Conservation (phyloP, 2,888 invertebrate species). For the Aleiodes alternator region DNA sequence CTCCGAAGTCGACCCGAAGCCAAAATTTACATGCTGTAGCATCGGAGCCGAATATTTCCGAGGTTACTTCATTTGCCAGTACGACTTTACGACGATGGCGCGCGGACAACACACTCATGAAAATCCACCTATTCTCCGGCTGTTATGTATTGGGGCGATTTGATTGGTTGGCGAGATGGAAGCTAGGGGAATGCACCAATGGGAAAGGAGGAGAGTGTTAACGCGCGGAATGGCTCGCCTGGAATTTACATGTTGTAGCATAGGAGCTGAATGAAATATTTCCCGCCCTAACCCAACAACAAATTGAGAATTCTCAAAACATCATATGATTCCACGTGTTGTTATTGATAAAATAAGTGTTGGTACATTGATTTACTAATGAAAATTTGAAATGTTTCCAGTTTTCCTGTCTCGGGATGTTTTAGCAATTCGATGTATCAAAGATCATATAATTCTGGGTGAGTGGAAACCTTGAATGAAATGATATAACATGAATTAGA, state of each 20-base stretch:
- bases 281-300: conserved; percentile 17
- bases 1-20: too few relatives aligned
- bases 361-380: background rate
- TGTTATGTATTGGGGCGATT: conserved; percentile 1
- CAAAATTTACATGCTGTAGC: too few relatives aligned
- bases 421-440: conserved; percentile 63
- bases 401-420: conserved; percentile 63
- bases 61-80: too few relatives aligned
- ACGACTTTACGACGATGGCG: too few relatives aligned
- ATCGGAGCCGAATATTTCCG: too few relatives aligned
- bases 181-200: background rate
- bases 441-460: conserved; percentile 66
- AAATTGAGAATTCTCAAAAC: background rate
- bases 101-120: too few relatives aligned
- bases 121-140: conserved; percentile 11
- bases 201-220: background rate
- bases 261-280: too few relatives aligned
- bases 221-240: too few relatives aligned
- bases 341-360: background rate
- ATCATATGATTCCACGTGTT: background rate
- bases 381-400: conserved; percentile 46
- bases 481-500: conserved; percentile 12
- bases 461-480: conserved; percentile 48
- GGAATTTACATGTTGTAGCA: too few relatives aligned
- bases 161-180: background rate